Evolutionary conservation across 2,113 vertebrate genomes (phyloP).

Genomic region (Rhinopithecus roxellana): DNA sequence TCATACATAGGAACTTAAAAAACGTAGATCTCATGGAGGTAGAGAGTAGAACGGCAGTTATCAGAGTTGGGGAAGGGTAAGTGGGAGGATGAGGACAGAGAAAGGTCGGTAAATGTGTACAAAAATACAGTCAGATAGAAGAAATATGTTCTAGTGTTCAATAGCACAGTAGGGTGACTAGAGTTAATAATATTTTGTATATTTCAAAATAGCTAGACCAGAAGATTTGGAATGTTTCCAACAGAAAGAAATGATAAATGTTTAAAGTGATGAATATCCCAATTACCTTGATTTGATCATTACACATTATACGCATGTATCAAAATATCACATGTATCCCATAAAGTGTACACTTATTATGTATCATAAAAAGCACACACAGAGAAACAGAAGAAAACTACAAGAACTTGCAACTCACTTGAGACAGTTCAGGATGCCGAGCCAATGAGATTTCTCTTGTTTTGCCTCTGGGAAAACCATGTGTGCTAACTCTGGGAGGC

Average conservation of each 20-base stretch:
- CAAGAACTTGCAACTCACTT: neutral
- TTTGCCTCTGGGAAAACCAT: neutral
- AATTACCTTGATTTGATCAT: neutral
- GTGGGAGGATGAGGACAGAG: neutral
- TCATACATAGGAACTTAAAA: neutral
- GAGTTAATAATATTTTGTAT: neutral
- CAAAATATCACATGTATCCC: neutral
- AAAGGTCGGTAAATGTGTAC: neutral
- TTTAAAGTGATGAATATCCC: neutral
- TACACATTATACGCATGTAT: neutral
- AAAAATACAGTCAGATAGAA: neutral
- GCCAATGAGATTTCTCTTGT: neutral
- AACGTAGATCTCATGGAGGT: neutral
- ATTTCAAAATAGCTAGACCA: neutral
- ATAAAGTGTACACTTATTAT: neutral
- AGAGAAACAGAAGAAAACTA: neutral
- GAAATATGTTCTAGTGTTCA: neutral
- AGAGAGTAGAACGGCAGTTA: neutral
- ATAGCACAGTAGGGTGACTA: neutral
- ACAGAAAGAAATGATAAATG: neutral
- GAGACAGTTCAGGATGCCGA: neutral
- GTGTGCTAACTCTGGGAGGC: neutral
- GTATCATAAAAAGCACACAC: neutral
- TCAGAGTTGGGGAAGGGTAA: neutral
- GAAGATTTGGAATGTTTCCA: neutral